Evolutionary conservation across 1,140 invertebrate genomes (phyloP), one percentile per base, ranked within the genome.

Genomic region (Papilio aristodemus): DNA sequence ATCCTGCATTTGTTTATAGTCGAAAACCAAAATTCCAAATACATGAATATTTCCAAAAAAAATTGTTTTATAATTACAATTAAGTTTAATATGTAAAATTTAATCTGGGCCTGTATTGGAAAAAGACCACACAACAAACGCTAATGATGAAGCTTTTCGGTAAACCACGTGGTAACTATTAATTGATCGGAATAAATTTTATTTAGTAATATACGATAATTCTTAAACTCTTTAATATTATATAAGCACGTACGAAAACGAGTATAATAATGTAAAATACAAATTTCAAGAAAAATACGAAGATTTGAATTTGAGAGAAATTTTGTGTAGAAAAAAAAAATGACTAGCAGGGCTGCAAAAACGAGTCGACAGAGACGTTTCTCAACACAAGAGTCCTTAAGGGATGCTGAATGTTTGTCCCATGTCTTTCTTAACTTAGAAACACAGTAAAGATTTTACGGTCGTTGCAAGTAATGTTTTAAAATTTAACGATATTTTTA

Each of bases 311-410:
- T 22, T 22, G 22, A 54, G 46, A 54, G 4, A 54, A 54, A 54
- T 54, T 54, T 22, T 22, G 11, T 19, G 19, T 54, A 25, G 22
- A 11, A 54, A 54, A 22, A 1, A 54, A 25, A 32, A 22, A 19
- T 54, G 46, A 17, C 46, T 54, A 22, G 46, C 10, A 54, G 17
- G 46, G 46, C 19, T 22, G 46, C 46, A 54, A 54, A 54, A 54
- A 54, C 46, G 46, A 54, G 9, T 54, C 19, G 46, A 54, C 19
- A 54, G 46, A 54, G 46, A 54, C 46, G 46, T 54, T 54, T 54
- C 46, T 54, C 46, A 19, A 5, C 46, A 22, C 46, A 54, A 54
- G 46, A 4, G 46, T 54, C 46, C 46, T 54, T 54, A 25, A 54
- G 46, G 46, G 46, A 54, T 54, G 46, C 19, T 54, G 43, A 46